Conservation (phyloP, 1,140 invertebrate genomes). For the Pseudomyrmex cubaensis region DNA sequence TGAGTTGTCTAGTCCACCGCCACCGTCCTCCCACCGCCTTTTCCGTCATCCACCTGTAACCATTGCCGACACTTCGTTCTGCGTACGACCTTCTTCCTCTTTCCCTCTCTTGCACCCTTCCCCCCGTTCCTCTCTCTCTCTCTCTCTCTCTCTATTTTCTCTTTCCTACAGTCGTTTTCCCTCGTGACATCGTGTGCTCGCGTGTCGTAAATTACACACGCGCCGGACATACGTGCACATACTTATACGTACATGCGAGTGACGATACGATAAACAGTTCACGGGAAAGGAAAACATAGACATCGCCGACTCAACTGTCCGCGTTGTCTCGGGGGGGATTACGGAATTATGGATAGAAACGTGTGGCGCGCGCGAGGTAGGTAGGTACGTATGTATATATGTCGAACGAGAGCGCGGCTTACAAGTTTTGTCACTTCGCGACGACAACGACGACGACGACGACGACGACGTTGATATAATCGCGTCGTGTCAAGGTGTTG, state of each 20-base stretch:
- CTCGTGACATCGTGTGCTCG: conserved; percentile 57
- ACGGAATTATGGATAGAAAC: conserved; percentile 36
- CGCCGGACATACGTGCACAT: conserved; percentile 44
- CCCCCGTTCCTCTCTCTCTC: conserved; percentile 4
- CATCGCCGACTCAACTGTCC: not conserved
- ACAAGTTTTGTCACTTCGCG: conserved; percentile 30
- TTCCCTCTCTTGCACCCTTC: conserved; percentile 27
- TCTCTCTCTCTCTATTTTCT: not conserved
- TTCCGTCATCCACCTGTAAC: conserved; percentile 69
- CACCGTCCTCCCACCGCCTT: conserved; percentile 21
- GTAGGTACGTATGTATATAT: too few relatives aligned
- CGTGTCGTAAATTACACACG: conserved; percentile 66
- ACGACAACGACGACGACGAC: too few relatives aligned
- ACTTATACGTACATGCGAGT: conserved; percentile 29
- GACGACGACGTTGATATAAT: not conserved
- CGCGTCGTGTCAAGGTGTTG: not conserved
- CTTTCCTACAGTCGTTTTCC: conserved; percentile 30
- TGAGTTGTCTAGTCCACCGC: conserved; percentile 80
- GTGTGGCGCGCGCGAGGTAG: not conserved
- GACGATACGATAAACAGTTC: conserved; percentile 39
- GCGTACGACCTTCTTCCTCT: conserved; percentile 41
- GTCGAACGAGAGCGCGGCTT: not conserved
- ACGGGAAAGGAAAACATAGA: conserved; percentile 20
- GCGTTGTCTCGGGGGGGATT: not conserved
- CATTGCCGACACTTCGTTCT: conserved; percentile 54